phyloP scores from a whole-genome alignment of 2,797 vertebrate species.

The Microchirus variegatus region DNA sequence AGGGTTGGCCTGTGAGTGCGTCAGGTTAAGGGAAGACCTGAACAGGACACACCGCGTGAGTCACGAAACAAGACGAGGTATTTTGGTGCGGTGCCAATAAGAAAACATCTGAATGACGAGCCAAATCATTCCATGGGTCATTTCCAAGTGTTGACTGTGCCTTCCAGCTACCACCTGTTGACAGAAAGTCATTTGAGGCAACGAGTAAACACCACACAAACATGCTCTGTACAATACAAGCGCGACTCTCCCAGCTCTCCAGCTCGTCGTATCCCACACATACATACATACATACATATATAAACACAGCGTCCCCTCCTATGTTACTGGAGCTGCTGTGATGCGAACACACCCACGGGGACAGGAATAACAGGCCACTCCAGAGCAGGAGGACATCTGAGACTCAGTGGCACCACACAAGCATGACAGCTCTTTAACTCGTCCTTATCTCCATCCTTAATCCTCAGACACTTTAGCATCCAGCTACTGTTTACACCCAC shows the following conservation, averaged over 20 bases:
- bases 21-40: constrained; percentile 30
- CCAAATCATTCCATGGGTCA: background rate
- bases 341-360: constrained; percentile 76
- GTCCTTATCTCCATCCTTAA: constrained; percentile 68
- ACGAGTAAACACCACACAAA: background rate
- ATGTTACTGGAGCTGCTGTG: constrained; percentile 57
- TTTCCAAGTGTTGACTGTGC: background rate
- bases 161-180: constrained; percentile 7
- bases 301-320: constrained; percentile 46
- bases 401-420: constrained; percentile 75
- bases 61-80: constrained; percentile 19
- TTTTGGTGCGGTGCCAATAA: constrained; percentile 1
- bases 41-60: constrained; percentile 28
- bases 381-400: constrained; percentile 66
- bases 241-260: too few species aligned
- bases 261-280: too few species aligned
- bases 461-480: constrained; percentile 35
- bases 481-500: constrained; percentile 68
- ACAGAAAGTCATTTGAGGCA: constrained; percentile 6
- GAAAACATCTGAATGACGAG: constrained; percentile 14
- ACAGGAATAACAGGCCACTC: constrained; percentile 85
- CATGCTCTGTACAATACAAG: background rate
- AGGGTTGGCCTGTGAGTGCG: constrained; percentile 38
- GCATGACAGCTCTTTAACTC: constrained; percentile 62
- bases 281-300: constrained; percentile 40